Evolutionary conservation across 1,140 invertebrate genomes (phyloP), one percentile per base, ranked within the genome.

Genomic region (Sitophilus oryzae): DNA sequence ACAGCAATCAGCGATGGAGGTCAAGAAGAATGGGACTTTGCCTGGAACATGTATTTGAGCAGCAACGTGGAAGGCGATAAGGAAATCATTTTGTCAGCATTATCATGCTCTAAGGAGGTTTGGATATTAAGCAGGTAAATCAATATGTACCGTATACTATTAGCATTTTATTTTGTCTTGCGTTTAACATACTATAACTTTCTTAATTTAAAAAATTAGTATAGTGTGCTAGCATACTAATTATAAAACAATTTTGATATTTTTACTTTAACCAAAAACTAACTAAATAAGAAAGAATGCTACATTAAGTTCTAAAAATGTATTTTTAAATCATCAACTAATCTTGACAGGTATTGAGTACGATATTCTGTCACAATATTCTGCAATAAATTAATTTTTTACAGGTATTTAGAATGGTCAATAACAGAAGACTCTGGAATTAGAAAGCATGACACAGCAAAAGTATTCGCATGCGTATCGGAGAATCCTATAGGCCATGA

Each of bases 1-100:
- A 84, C 84, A 0, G 91, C 89, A 0, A 84, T 96, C 3, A 76
- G 82, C 48, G 78, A 83, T 10, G 92, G 92, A 2, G 83, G 84
- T 0, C 81, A 85, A 49, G 72, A 78, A 3, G 90, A 93, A 65
- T 96, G 91, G 91, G 77, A 91, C 21, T 93, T 93, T 68, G 81
- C 85, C 0, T 90, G 89, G 80, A 74, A 86, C 34, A 75, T 84
- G 14, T 95, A 89, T 64, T 61, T 79, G 10, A 79, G 78, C 3
- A 80, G 85, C 0, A 84, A 84, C 54, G 83, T 89, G 0, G 86
- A 82, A 0, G 81, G 84, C 0, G 90, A 93, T 65, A 83, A 88
- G 63, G 83, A 85, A 51, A 67, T 84, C 6, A 69, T 94, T 3
- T 70, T 93, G 0, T 76, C 75, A n/a, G 82, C 89, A 0, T 69